phyloP scores from a whole-genome alignment of 1,140 invertebrate species.

The Pteromalus puparum region DNA sequence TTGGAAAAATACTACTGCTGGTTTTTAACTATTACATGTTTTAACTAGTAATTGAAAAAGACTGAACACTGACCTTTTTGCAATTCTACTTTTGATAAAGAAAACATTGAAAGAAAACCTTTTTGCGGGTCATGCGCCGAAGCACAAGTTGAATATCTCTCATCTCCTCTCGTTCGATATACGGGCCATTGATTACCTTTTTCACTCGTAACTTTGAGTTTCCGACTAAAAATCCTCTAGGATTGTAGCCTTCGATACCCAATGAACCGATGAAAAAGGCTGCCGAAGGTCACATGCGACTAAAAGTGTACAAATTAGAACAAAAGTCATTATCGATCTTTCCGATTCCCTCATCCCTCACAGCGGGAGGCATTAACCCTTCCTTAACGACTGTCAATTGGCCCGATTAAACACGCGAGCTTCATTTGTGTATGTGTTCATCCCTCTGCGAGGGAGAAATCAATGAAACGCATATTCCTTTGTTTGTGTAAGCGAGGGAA shows the following conservation, averaged over 20 bases:
- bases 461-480: not conserved
- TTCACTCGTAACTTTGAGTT: not conserved
- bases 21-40: too few species aligned
- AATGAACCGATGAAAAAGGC: not conserved
- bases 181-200: not conserved
- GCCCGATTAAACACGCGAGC: not conserved
- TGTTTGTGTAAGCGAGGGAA: not conserved
- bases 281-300: not conserved
- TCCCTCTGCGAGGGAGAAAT: not conserved
- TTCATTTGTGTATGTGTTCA: not conserved
- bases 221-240: not conserved
- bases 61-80: too few species aligned
- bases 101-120: too few species aligned
- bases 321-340: constrained; percentile 14
- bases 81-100: too few species aligned
- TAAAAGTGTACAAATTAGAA: not conserved
- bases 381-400: constrained; percentile 4
- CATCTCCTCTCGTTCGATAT: too few species aligned
- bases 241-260: not conserved
- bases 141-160: too few species aligned
- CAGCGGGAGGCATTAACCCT: not conserved
- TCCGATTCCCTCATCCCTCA: not conserved
- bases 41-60: too few species aligned
- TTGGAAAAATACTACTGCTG: too few species aligned
- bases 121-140: too few species aligned